phyloP scores from a whole-genome alignment of 37 sponge, comb jelly and placozoan species.

The Aplysina aerophoba region DNA sequence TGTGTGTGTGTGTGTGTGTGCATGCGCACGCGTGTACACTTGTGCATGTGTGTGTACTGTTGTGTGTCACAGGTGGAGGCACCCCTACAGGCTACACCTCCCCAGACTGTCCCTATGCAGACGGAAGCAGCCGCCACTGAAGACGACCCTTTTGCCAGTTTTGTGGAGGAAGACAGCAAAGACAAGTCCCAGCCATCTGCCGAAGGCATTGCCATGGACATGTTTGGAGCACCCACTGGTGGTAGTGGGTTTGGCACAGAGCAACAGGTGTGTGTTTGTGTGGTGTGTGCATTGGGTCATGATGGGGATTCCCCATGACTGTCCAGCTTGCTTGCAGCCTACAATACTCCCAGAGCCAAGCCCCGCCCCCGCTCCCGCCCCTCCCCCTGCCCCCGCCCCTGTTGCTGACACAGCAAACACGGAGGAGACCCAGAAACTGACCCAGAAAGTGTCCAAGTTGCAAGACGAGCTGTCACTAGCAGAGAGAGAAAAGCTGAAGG shows the following conservation, averaged over 20 bases:
- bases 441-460: constrained; percentile 40
- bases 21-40: background rate
- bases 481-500: constrained; percentile 69
- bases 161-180: constrained; percentile 24
- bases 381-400: no score
- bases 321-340: background rate
- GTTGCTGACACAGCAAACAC: no score
- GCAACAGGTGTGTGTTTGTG: background rate
- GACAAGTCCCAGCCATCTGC: no score
- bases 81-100: background rate
- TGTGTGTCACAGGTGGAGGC: background rate
- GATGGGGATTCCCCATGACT: background rate
- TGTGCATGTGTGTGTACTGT: background rate
- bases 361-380: no score
- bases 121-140: constrained; percentile 14
- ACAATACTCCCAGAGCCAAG: background rate
- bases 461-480: constrained; percentile 69
- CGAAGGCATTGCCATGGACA: no score
- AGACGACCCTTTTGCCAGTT: constrained; percentile 29
- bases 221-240: background rate
- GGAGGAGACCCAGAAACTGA: constrained; percentile 29
- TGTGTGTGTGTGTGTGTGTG: constrained; percentile 38
- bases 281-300: background rate
- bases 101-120: no score
- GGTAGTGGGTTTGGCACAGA: background rate